Evolutionary conservation across 1,140 invertebrate genomes (phyloP).

Genomic region (Plodia interpunctella): DNA sequence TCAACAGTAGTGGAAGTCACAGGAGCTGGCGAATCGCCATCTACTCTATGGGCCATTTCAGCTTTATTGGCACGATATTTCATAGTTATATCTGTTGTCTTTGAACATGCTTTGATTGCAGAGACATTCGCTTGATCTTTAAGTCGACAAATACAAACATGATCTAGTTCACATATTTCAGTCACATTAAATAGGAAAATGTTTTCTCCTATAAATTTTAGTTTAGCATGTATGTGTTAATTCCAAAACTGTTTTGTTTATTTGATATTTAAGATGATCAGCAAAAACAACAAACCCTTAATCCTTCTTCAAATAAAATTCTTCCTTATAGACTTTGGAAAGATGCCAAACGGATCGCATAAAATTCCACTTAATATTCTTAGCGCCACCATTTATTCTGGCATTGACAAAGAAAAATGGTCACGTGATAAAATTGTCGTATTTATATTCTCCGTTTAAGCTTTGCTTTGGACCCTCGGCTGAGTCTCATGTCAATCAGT

Average conservation of each 20-base stretch:
- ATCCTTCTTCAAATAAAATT: no score
- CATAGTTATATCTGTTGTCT: background rate
- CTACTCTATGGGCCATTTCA: background rate
- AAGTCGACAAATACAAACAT: no score
- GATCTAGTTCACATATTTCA: no score
- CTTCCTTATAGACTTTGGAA: background rate
- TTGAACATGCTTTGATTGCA: no score
- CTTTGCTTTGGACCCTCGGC: background rate
- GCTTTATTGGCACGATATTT: background rate
- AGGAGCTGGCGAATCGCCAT: conserved; percentile 14
- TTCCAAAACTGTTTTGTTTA: no score
- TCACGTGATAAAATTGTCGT: background rate
- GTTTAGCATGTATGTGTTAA: no score
- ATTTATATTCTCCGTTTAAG: background rate
- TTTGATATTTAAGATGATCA: no score
- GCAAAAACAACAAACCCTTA: no score
- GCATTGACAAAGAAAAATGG: conserved; percentile 3
- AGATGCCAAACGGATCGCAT: background rate
- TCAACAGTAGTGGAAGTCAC: conserved; percentile 14
- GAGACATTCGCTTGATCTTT: no score
- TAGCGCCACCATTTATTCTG: background rate
- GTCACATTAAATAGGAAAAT: no score
- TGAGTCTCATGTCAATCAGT: background rate
- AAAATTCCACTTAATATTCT: conserved; percentile 3
- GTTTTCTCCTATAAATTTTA: no score